Percentiles rank a stretch among this genome's conserved stretches.
Evolutionary conservation across 1,140 invertebrate species (phyloP).

Genomic region (Homalodisca vitripennis): DNA sequence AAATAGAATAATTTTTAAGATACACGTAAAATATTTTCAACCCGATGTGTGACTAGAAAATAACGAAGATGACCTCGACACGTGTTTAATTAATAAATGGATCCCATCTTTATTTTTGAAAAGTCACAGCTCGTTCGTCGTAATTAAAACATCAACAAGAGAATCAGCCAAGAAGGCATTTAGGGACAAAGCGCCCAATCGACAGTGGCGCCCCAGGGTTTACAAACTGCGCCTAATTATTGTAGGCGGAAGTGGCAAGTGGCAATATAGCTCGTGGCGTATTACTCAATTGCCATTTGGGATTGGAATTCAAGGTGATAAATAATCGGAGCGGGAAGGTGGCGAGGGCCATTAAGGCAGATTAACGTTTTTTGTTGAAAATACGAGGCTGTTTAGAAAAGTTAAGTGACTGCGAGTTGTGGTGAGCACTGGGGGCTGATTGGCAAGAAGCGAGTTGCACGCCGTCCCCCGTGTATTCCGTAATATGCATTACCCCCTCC

Average conservation of each 20-base stretch:
- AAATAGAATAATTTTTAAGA: too few species aligned
- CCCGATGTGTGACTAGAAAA: too few species aligned
- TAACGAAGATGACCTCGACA: not conserved
- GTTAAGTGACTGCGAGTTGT: constrained; percentile 23
- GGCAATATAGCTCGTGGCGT: not conserved
- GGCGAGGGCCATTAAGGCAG: constrained; percentile 29
- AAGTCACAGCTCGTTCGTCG: not conserved
- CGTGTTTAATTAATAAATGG: constrained; percentile 1
- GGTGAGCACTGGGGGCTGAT: constrained; percentile 1
- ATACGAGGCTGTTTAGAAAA: constrained; percentile 16
- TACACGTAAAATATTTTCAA: too few species aligned
- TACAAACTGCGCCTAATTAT: not conserved
- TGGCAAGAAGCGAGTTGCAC: constrained; percentile 13
- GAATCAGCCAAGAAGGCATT: constrained; percentile 6
- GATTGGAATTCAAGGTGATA: constrained; percentile 9
- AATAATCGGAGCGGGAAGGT: not conserved
- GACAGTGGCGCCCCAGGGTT: not conserved
- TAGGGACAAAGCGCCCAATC: not conserved
- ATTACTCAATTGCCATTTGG: constrained; percentile 10
- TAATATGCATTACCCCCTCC: constrained; percentile 31
- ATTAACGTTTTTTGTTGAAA: constrained; percentile 32
- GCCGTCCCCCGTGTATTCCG: constrained; percentile 20
- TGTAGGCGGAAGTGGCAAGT: not conserved
- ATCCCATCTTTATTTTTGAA: not conserved
- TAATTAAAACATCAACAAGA: not conserved